Evolutionary conservation across 2,797 vertebrate genomes (phyloP).

Genomic region (Cossypha dichroa): DNA sequence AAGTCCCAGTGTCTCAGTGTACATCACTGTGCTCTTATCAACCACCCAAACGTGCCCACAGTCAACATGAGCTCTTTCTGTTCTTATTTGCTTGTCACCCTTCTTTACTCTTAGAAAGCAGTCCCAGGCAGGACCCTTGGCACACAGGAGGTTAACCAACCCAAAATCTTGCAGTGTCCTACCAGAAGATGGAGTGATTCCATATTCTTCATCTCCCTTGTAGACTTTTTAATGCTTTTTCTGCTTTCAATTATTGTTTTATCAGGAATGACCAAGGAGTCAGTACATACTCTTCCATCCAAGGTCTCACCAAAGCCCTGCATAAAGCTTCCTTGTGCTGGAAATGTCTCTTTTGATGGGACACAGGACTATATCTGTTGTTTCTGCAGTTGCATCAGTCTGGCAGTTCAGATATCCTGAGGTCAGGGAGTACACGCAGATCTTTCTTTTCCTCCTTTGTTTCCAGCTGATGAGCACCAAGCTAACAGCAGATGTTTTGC

Average conservation of each 20-base stretch:
- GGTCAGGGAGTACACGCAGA: conserved; percentile 49
- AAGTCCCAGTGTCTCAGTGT: neutral
- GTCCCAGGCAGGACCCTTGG: neutral
- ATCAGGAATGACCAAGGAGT: neutral
- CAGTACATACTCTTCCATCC: neutral
- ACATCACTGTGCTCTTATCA: neutral
- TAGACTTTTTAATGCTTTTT: neutral
- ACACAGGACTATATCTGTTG: conserved; percentile 22
- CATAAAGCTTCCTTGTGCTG: neutral
- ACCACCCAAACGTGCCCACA: neutral
- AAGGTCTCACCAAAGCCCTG: neutral
- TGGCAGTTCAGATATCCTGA: conserved; percentile 27
- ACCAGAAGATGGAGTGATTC: neutral
- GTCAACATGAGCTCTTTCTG: neutral
- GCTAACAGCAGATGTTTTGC: conserved; percentile 52
- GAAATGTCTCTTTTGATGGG: conserved; percentile 38
- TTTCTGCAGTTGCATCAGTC: conserved; percentile 35
- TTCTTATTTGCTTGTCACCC: neutral
- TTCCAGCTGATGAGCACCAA: conserved; percentile 30
- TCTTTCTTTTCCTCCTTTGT: conserved; percentile 18
- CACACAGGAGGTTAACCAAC: neutral
- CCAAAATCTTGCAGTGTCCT: neutral
- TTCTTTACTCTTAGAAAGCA: neutral
- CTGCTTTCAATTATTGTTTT: conserved; percentile 46
- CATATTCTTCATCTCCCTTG: neutral